Percentiles rank a stretch among this genome's conserved stretches.
These are phyloP conservation scores for Eumaeus atala DNA, from an alignment of 1,140 invertebrate genomes.

Conservation along the genomic window DNA sequence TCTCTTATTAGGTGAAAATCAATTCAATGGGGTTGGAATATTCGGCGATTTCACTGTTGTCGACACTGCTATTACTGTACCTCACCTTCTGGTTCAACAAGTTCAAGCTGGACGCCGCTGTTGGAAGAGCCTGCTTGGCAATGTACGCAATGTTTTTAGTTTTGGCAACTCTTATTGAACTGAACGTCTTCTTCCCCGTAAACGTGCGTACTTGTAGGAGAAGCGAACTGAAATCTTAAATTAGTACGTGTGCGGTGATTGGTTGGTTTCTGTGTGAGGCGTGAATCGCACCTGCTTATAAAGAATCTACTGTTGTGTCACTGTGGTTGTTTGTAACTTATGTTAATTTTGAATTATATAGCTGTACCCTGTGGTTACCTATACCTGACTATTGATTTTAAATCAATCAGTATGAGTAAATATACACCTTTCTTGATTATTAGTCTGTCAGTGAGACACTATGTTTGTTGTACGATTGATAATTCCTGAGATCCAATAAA, in stretches of 20 bases:
- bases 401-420: too few relatives aligned
- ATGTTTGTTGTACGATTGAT: too few relatives aligned
- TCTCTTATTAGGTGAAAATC: slow-evolving; percentile 73
- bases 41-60: slow-evolving; percentile 87
- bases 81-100: slow-evolving; percentile 86
- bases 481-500: too few relatives aligned
- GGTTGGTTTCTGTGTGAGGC: slow-evolving; percentile 12
- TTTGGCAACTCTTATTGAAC: slow-evolving; percentile 88
- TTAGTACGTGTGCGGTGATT: slow-evolving; percentile 23
- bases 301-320: slow-evolving; percentile 6
- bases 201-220: slow-evolving; percentile 86
- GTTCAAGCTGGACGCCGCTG: slow-evolving; percentile 86
- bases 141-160: slow-evolving; percentile 90
- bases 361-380: too few relatives aligned
- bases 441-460: too few relatives aligned
- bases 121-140: slow-evolving; percentile 84
- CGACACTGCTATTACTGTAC: slow-evolving; percentile 88
- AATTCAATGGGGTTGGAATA: slow-evolving; percentile 89
- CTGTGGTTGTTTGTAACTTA: slow-evolving; percentile 6
- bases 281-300: slow-evolving; percentile 6
- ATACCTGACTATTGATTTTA: too few relatives aligned
- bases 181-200: slow-evolving; percentile 91
- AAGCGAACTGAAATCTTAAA: slow-evolving; percentile 54
- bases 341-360: neutral
- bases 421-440: too few relatives aligned